Evolutionary conservation across 2,888 invertebrate species (phyloP).

Genomic region (Strigamia crassipes): DNA sequence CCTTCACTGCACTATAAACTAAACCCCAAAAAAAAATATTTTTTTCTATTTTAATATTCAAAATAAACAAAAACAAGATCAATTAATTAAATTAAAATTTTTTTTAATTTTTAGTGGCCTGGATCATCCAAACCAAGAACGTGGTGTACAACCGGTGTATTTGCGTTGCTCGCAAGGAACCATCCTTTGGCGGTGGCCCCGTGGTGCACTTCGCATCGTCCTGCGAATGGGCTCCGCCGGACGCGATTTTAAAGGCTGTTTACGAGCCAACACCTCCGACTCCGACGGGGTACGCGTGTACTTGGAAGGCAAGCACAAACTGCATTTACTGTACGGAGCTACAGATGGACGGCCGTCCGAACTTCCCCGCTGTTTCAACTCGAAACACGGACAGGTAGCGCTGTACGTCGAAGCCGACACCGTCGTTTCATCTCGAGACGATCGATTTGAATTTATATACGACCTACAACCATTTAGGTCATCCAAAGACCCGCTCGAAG

Average conservation of each 20-base stretch:
- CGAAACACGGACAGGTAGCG: constrained; percentile 68
- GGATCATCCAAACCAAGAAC: constrained; percentile 55
- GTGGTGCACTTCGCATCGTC: constrained; percentile 72
- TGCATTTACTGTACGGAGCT: constrained; percentile 67
- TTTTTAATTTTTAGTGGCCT: constrained; percentile 50
- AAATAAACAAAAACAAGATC: neutral
- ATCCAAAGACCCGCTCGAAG: constrained; percentile 67
- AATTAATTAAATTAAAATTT: neutral
- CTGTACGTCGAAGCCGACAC: constrained; percentile 68
- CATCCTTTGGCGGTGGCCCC: constrained; percentile 76
- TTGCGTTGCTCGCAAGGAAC: constrained; percentile 73
- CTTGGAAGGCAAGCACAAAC: constrained; percentile 67
- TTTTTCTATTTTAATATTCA: too few species aligned
- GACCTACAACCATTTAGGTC: constrained; percentile 67
- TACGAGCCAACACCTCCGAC: constrained; percentile 63
- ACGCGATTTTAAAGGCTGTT: constrained; percentile 64
- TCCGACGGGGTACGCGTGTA: constrained; percentile 64
- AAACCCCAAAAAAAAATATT: too few species aligned
- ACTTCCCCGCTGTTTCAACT: constrained; percentile 65
- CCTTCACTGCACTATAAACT: neutral
- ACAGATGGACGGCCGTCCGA: constrained; percentile 60
- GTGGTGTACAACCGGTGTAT: constrained; percentile 76
- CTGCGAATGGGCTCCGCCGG: constrained; percentile 65
- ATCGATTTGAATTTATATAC: constrained; percentile 66
- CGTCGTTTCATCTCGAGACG: neutral